Conservation (phyloP, 64 coral and sea anemone genomes). For the Montipora sp. region DNA sequence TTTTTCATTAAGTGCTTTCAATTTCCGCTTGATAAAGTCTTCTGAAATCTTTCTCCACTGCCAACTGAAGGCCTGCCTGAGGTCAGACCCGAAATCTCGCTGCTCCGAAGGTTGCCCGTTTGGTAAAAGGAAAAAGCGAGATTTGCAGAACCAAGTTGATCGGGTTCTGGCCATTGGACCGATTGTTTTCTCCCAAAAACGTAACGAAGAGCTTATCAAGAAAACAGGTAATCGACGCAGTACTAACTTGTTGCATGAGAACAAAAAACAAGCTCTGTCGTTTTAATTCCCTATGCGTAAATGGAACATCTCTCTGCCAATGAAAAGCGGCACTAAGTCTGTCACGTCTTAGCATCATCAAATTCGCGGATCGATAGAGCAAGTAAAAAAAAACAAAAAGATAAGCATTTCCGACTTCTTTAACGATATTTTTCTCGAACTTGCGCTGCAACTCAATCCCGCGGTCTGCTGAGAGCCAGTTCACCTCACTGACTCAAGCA, state of each 20-base stretch:
- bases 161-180: conserved; percentile 45
- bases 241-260: background rate
- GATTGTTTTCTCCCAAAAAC: background rate
- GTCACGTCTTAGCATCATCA: too few species aligned
- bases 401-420: too few species aligned
- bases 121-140: background rate
- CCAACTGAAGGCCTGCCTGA: conserved; percentile 53
- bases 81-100: conserved; percentile 49
- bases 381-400: too few species aligned
- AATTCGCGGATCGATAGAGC: too few species aligned
- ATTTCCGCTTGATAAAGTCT: conserved; percentile 25
- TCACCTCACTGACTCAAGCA: too few species aligned
- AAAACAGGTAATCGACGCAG: background rate
- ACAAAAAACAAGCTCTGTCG: background rate
- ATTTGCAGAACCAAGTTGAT: conserved; percentile 5
- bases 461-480: too few species aligned
- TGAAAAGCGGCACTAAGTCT: too few species aligned
- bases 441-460: too few species aligned
- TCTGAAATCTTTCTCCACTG: conserved; percentile 77
- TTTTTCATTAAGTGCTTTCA: conserved; percentile 66
- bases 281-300: background rate
- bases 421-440: too few species aligned
- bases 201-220: background rate
- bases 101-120: conserved; percentile 41
- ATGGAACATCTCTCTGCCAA: too few species aligned